Percentiles rank a stretch among this genome's conserved stretches.
These are phyloP conservation scores for Semicossyphus pulcher DNA, from an alignment of 2,113 vertebrate genomes.

Conservation along the genomic window DNA sequence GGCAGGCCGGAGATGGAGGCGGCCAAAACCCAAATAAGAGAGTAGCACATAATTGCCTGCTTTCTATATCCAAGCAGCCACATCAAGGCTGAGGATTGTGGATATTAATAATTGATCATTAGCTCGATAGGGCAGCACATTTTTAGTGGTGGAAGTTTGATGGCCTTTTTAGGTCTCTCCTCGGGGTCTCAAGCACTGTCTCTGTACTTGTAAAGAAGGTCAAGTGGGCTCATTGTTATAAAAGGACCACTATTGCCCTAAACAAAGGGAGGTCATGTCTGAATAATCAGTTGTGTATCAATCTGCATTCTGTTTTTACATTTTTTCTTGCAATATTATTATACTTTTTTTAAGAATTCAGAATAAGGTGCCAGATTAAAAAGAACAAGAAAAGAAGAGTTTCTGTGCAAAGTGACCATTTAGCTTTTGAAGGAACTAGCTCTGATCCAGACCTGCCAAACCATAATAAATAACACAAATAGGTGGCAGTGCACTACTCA, in stretches of 20 bases:
- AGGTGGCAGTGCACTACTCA: background rate
- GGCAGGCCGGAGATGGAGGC: conserved; percentile 67
- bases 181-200: conserved; percentile 41
- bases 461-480: background rate
- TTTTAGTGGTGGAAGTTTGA: conserved; percentile 75
- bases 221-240: conserved; percentile 43
- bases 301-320: too few species aligned
- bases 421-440: background rate
- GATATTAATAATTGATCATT: conserved; percentile 87
- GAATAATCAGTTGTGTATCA: background rate
- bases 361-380: conserved; percentile 15
- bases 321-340: too few species aligned
- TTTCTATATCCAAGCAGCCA: conserved; percentile 78
- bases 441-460: background rate
- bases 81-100: conserved; percentile 83
- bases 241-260: conserved; percentile 7
- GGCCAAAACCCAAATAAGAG: conserved; percentile 77
- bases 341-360: too few species aligned
- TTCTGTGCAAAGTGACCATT: background rate
- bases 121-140: conserved; percentile 78
- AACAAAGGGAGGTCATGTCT: conserved; percentile 36
- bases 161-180: conserved; percentile 68
- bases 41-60: conserved; percentile 83
- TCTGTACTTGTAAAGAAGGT: conserved; percentile 70
- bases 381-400: background rate